Conservation (phyloP, 2,888 invertebrate genomes). For the Osedax fenrisi region DNA sequence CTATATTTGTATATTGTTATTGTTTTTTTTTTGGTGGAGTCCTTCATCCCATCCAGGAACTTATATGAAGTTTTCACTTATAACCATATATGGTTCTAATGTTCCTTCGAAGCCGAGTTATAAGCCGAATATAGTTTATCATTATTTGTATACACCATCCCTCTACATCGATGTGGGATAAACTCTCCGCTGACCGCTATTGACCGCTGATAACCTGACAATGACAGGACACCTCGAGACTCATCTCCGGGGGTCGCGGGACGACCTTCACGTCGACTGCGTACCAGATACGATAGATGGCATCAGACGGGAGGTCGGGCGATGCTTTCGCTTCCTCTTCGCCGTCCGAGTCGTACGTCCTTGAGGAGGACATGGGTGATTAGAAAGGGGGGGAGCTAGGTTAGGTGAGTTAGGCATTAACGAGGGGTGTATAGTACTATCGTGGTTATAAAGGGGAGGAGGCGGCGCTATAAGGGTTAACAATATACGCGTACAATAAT, state of each 20-base stretch:
- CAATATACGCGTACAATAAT: too few relatives aligned
- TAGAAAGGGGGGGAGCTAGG: background rate
- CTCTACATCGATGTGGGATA: background rate
- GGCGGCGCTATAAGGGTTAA: background rate
- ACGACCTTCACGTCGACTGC: conserved; percentile 45
- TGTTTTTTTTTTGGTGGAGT: too few relatives aligned
- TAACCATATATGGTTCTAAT: too few relatives aligned
- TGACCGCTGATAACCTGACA: too few relatives aligned
- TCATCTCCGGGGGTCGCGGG: conserved; percentile 44
- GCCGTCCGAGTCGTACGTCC: conserved; percentile 31
- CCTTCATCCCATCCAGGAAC: too few relatives aligned
- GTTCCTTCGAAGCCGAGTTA: too few relatives aligned
- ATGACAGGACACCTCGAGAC: conserved; percentile 44
- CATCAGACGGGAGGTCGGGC: background rate
- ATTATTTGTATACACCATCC: too few relatives aligned
- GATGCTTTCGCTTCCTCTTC: conserved; percentile 32
- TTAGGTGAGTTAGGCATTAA: too few relatives aligned
- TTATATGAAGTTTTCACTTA: too few relatives aligned
- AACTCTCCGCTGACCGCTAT: conserved; percentile 6
- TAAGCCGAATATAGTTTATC: too few relatives aligned
- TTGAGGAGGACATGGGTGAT: background rate
- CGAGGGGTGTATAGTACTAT: too few relatives aligned
- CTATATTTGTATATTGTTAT: too few relatives aligned
- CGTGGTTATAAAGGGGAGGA: background rate
- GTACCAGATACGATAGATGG: conserved; percentile 47